These are phyloP conservation scores for Chloroceryle amazona DNA, from an alignment of 2,797 vertebrate species.

Conservation along the genomic window DNA sequence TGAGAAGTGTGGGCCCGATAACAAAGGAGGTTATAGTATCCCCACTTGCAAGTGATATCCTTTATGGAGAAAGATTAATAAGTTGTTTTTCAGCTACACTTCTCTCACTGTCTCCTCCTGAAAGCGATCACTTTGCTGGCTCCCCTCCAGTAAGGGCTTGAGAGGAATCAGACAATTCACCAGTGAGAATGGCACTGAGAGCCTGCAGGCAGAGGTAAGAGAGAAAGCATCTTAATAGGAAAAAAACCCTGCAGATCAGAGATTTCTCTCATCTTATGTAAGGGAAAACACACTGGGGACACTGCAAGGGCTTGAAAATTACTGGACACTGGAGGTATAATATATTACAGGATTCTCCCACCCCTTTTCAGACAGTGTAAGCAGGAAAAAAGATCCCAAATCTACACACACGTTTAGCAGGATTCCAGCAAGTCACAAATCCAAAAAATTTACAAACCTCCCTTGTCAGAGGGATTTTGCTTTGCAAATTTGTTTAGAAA, in stretches of 20 bases:
- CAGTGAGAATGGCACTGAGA: background rate
- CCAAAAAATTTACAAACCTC: background rate
- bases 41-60: background rate
- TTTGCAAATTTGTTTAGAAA: conserved; percentile 37
- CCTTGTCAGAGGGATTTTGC: background rate
- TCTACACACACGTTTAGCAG: background rate
- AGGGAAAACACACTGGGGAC: background rate
- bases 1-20: background rate
- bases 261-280: background rate
- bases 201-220: conserved; percentile 6
- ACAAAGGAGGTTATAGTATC: background rate
- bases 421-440: background rate
- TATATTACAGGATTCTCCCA: background rate
- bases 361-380: background rate
- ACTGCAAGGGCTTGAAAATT: background rate
- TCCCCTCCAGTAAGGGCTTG: background rate
- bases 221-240: background rate
- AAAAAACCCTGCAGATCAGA: background rate
- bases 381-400: background rate
- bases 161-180: background rate
- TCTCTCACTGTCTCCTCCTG: background rate
- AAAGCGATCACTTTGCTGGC: conserved; percentile 5
- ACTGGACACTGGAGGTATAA: background rate
- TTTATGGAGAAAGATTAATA: conserved; percentile 15
- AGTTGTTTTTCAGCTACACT: conserved; percentile 22